phyloP scores from a whole-genome alignment of 2,888 invertebrate genomes.

The Nomada ruficornis region DNA sequence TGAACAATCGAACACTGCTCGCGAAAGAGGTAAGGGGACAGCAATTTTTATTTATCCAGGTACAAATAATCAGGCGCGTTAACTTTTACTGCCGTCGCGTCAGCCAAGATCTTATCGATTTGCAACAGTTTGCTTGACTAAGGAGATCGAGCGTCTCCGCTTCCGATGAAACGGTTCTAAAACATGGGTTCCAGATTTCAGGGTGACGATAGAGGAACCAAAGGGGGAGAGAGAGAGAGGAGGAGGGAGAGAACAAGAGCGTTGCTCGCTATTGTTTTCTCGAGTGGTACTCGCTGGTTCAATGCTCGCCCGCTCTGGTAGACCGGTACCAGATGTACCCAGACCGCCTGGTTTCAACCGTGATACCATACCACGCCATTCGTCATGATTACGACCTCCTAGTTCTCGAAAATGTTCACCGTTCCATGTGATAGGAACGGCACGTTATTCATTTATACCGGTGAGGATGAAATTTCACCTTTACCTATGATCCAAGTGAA shows the following conservation, averaged over 20 bases:
- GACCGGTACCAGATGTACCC: constrained; percentile 82
- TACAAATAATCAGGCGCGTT: not conserved
- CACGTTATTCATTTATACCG: not conserved
- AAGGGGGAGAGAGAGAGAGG: constrained; percentile 58
- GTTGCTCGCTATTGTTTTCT: constrained; percentile 84
- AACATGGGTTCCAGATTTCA: constrained; percentile 78
- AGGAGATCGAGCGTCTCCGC: constrained; percentile 39
- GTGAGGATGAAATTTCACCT: not conserved
- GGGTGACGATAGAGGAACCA: constrained; percentile 78
- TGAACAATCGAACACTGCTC: too few relatives aligned
- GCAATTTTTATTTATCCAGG: too few relatives aligned
- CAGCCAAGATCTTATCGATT: constrained; percentile 6
- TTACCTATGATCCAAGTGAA: not conserved
- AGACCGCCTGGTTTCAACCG: constrained; percentile 66
- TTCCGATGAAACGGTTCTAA: constrained; percentile 41
- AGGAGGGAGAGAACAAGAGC: constrained; percentile 65
- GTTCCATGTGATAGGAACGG: not conserved
- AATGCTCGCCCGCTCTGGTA: constrained; percentile 78
- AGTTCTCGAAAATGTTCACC: constrained; percentile 19
- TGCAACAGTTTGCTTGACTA: constrained; percentile 16
- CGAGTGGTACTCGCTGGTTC: constrained; percentile 84
- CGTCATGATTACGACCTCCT: constrained; percentile 26
- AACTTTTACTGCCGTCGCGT: not conserved
- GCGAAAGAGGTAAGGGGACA: not conserved
- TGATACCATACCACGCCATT: constrained; percentile 60